Evolutionary conservation across 2,113 vertebrate genomes (phyloP).

Genomic region (Microcebus lehilahytsara): DNA sequence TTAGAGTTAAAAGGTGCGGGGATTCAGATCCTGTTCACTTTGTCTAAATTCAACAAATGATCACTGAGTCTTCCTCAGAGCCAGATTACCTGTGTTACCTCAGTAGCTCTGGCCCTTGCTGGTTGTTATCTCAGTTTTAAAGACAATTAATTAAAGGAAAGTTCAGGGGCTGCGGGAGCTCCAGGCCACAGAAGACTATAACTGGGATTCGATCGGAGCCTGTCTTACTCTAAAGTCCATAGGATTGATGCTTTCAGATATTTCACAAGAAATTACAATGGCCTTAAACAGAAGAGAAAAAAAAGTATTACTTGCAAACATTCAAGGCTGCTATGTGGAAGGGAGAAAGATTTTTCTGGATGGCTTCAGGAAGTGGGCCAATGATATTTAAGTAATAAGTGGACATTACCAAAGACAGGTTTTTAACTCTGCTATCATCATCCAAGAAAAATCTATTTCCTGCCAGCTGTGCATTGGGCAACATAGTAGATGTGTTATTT

Average conservation of each 20-base stretch:
- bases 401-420: neutral
- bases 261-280: neutral
- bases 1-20: neutral
- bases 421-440: neutral
- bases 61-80: neutral
- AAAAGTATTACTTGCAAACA: neutral
- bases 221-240: neutral
- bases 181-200: neutral
- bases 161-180: neutral
- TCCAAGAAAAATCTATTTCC: neutral
- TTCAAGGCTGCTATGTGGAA: neutral
- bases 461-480: neutral
- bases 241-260: neutral
- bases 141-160: constrained; percentile 6
- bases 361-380: neutral
- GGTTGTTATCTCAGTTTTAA: neutral
- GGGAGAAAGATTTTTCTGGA: neutral
- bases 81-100: neutral
- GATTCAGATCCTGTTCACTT: constrained; percentile 25
- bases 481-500: neutral
- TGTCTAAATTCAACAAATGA: neutral
- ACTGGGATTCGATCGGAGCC: neutral
- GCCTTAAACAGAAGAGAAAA: neutral
- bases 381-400: neutral
- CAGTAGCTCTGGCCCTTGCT: neutral